Evolutionary conservation across 2,113 vertebrate genomes (phyloP).

Genomic region (Lates calcarifer): DNA sequence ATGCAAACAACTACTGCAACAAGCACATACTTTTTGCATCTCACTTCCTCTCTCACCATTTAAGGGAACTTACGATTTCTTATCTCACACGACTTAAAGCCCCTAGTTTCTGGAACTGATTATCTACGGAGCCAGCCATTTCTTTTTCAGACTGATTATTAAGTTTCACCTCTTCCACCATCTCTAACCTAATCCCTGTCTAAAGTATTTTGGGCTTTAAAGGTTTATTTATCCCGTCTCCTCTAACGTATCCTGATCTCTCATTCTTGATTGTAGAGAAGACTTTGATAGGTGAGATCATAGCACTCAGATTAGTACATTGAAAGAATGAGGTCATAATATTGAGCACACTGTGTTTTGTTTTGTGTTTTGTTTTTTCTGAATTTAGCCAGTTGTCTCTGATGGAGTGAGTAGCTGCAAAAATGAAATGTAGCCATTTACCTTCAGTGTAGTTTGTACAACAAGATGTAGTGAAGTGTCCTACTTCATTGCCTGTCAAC

Average conservation of each 20-base stretch:
- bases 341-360: background rate
- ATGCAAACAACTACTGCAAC: conserved; percentile 39
- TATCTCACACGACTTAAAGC: conserved; percentile 56
- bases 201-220: background rate
- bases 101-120: conserved; percentile 42
- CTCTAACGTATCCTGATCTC: background rate
- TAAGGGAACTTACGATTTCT: conserved; percentile 71
- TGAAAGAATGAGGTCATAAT: conserved; percentile 12
- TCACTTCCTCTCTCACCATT: conserved; percentile 71
- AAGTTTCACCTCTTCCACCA: background rate
- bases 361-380: too few relatives aligned
- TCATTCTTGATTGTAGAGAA: background rate
- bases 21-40: conserved; percentile 22
- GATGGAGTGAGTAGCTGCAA: background rate
- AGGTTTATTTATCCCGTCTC: background rate
- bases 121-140: background rate
- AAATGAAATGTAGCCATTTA: background rate
- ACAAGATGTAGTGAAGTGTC: background rate
- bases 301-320: conserved; percentile 3
- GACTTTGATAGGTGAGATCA: conserved; percentile 31
- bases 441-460: background rate
- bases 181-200: conserved; percentile 18
- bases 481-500: conserved; percentile 1
- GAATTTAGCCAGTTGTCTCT: background rate
- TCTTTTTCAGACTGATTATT: conserved; percentile 19